Percentiles rank a stretch among this genome's conserved stretches.
These are phyloP conservation scores for Chiloscyllium plagiosum DNA, from an alignment of 2,113 vertebrate species.

Conservation along the genomic window DNA sequence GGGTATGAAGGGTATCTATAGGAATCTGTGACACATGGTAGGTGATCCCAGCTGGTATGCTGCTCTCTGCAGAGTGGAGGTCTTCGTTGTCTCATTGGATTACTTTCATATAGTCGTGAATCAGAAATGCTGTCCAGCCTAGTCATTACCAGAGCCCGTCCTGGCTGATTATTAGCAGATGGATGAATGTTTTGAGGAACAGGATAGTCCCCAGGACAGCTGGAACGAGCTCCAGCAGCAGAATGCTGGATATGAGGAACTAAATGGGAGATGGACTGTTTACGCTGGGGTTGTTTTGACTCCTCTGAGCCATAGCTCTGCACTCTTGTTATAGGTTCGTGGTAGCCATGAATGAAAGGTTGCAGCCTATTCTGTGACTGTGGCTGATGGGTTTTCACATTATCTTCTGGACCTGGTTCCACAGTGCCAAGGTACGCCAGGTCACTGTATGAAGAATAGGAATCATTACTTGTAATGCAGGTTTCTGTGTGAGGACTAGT, in stretches of 20 bases:
- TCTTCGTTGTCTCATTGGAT: slow-evolving; percentile 80
- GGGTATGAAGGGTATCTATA: slow-evolving; percentile 83
- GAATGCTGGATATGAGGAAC: slow-evolving; percentile 78
- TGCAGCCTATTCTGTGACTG: slow-evolving; percentile 75
- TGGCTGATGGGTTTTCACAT: slow-evolving; percentile 73
- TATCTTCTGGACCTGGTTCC: slow-evolving; percentile 79
- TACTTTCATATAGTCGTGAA: slow-evolving; percentile 89
- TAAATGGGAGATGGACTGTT: slow-evolving; percentile 77
- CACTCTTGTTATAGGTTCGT: slow-evolving; percentile 79
- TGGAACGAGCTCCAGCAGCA: slow-evolving; percentile 74
- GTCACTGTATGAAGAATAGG: slow-evolving; percentile 88
- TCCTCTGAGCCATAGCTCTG: slow-evolving; percentile 91
- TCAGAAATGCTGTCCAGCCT: slow-evolving; percentile 97
- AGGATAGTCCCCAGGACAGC: slow-evolving; percentile 87
- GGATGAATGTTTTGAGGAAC: slow-evolving; percentile 72
- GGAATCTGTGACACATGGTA: slow-evolving; percentile 75
- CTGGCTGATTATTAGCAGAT: slow-evolving; percentile 68
- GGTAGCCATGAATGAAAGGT: slow-evolving; percentile 84
- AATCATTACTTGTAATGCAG: slow-evolving; percentile 82
- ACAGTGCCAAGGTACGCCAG: slow-evolving; percentile 77
- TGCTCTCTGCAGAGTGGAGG: slow-evolving; percentile 95
- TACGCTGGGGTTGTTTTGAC: slow-evolving; percentile 75
- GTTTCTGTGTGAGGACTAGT: slow-evolving; percentile 78
- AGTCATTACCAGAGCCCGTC: slow-evolving; percentile 93
- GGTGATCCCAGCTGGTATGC: slow-evolving; percentile 92